Conservation (phyloP, 2,113 vertebrate species). For the Saguinus imperator region DNA sequence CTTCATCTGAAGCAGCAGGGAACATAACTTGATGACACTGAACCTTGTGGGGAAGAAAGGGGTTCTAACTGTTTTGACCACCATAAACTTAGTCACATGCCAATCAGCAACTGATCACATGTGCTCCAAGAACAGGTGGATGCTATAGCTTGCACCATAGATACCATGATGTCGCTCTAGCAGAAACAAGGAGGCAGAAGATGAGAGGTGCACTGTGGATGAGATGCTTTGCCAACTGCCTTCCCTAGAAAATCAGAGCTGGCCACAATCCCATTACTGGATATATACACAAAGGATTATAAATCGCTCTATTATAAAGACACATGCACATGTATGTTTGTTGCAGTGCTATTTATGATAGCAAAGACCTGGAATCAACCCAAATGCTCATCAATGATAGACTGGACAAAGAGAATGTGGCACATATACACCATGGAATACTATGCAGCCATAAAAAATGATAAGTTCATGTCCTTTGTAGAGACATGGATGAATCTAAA, state of each 20-base stretch:
- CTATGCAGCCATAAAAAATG: too few relatives aligned
- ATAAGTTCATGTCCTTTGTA: too few relatives aligned
- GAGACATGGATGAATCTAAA: too few relatives aligned
- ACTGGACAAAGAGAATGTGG: too few relatives aligned
- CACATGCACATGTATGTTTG: too few relatives aligned
- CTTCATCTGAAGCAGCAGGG: neutral
- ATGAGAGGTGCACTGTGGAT: neutral
- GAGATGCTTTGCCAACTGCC: neutral
- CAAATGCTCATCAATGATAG: too few relatives aligned
- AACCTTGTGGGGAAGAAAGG: conserved; percentile 78
- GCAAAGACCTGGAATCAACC: too few relatives aligned
- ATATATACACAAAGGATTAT: too few relatives aligned
- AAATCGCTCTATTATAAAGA: too few relatives aligned
- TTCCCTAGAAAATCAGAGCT: neutral
- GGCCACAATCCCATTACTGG: too few relatives aligned
- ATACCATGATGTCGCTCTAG: conserved; percentile 76
- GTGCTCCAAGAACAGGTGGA: conserved; percentile 79
- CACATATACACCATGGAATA: too few relatives aligned
- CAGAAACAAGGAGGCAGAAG: conserved; percentile 4
- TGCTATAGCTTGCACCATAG: conserved; percentile 75
- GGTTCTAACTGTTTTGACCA: conserved; percentile 76
- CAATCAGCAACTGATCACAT: conserved; percentile 71
- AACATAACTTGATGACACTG: conserved; percentile 63
- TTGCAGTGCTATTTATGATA: too few relatives aligned
- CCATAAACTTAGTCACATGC: conserved; percentile 75